phyloP scores from a whole-genome alignment of 2,888 invertebrate genomes.

The Malthinus flaveolus region DNA sequence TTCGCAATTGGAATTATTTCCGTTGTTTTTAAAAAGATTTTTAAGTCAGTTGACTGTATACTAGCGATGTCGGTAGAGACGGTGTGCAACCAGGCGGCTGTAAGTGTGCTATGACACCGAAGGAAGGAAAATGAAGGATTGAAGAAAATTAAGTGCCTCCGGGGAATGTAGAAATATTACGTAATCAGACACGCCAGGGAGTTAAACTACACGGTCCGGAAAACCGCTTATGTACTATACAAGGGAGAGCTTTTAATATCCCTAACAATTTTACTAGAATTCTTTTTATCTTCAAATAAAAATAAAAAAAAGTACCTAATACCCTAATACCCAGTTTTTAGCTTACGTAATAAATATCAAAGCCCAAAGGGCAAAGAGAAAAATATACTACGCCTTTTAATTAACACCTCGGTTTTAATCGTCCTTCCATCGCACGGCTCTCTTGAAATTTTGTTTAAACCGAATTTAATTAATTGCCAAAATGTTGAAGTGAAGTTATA shows the following conservation, averaged over 20 bases:
- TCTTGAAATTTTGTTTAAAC: not conserved
- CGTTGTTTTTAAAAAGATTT: too few species aligned
- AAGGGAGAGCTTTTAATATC: slow-evolving; percentile 12
- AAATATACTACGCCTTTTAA: not conserved
- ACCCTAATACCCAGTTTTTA: too few species aligned
- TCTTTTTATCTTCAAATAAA: slow-evolving; percentile 4
- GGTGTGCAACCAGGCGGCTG: slow-evolving; percentile 26
- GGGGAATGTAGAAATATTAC: slow-evolving; percentile 44
- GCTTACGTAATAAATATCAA: too few species aligned
- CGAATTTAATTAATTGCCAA: not conserved
- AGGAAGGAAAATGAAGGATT: slow-evolving; percentile 47
- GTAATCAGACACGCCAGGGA: slow-evolving; percentile 43
- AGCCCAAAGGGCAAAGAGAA: too few species aligned
- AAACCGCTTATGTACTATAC: slow-evolving; percentile 8
- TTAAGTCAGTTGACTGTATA: not conserved
- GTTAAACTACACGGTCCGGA: slow-evolving; percentile 29
- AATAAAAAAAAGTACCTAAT: not conserved
- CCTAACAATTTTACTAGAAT: slow-evolving; percentile 7
- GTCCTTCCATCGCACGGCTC: not conserved
- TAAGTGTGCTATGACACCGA: slow-evolving; percentile 34
- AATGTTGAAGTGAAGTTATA: too few species aligned
- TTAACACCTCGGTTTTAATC: not conserved
- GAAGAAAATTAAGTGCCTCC: slow-evolving; percentile 49
- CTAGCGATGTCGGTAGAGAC: slow-evolving; percentile 13
- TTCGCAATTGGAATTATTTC: too few species aligned